phyloP scores from a whole-genome alignment of 2,888 invertebrate genomes.

The Ectropis crepuscularia region DNA sequence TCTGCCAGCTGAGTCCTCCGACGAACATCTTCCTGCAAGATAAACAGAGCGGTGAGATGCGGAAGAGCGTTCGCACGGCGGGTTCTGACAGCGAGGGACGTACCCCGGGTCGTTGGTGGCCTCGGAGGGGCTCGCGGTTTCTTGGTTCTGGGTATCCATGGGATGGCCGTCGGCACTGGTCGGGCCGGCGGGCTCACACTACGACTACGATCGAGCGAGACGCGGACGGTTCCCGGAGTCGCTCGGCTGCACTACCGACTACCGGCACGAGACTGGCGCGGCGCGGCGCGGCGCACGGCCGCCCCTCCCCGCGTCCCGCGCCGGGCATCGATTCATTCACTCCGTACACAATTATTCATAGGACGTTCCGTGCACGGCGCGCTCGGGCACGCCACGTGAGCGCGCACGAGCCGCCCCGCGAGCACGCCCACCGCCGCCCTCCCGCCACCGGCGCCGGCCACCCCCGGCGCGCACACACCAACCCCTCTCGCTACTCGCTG shows the following conservation, averaged over 20 bases:
- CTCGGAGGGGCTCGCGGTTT: constrained; percentile 94
- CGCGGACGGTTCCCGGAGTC: constrained; percentile 86
- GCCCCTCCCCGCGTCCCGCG: constrained; percentile 64
- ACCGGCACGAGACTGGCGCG: constrained; percentile 89
- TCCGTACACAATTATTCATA: constrained; percentile 83
- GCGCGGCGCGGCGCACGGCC: constrained; percentile 71
- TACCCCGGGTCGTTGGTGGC: constrained; percentile 98
- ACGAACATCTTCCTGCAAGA: constrained; percentile 99
- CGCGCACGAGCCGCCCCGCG: constrained; percentile 72
- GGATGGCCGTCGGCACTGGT: constrained; percentile 73
- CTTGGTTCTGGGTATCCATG: constrained; percentile 92
- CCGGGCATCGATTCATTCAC: constrained; percentile 83
- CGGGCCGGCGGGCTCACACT: constrained; percentile 81
- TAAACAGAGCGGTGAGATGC: constrained; percentile 82
- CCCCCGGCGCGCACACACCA: constrained; percentile 53
- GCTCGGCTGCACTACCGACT: constrained; percentile 88
- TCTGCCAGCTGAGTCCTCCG: constrained; percentile 99
- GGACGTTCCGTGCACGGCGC: constrained; percentile 71
- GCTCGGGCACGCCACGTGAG: constrained; percentile 77
- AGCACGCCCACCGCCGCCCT: constrained; percentile 68
- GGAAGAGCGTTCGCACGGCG: constrained; percentile 48
- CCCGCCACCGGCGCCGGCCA: constrained; percentile 59
- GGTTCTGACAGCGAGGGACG: constrained; percentile 56
- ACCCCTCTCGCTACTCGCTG: constrained; percentile 30
- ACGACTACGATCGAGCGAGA: constrained; percentile 86